phyloP scores from a whole-genome alignment of 2,797 vertebrate genomes.

The Chaetophractus vellerosus region DNA sequence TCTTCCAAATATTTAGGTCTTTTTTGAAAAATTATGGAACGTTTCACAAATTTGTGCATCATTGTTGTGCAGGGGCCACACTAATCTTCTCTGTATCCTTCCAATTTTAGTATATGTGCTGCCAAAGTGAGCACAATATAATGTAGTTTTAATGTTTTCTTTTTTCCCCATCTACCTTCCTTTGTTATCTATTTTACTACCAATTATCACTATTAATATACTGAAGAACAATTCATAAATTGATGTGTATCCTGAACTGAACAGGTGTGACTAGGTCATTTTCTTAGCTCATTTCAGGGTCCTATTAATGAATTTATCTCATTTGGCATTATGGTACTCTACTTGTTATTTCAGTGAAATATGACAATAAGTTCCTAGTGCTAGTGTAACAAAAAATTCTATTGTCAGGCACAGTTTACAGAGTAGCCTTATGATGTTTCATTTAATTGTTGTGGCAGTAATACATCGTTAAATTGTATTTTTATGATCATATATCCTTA shows the following conservation, averaged over 20 bases:
- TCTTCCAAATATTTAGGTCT: no score
- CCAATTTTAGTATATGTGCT: no score
- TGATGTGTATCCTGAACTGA: slow-evolving; percentile 8
- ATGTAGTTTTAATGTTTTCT: not conserved
- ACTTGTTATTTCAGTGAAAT: slow-evolving; percentile 54
- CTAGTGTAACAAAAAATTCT: not conserved
- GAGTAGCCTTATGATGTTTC: slow-evolving; percentile 46
- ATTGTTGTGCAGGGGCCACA: no score
- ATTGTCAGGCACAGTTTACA: not conserved
- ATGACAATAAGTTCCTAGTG: not conserved
- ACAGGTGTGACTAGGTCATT: not conserved
- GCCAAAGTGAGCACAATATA: no score
- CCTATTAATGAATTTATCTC: not conserved
- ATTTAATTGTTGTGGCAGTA: slow-evolving; percentile 67
- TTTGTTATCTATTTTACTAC: slow-evolving; percentile 15
- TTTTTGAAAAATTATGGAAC: no score
- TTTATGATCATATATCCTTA: slow-evolving; percentile 17
- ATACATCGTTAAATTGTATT: not conserved
- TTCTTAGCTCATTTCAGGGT: slow-evolving; percentile 23
- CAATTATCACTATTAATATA: slow-evolving; percentile 23
- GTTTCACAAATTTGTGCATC: no score
- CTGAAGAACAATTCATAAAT: slow-evolving; percentile 38
- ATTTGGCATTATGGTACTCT: not conserved
- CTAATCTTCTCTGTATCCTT: no score
- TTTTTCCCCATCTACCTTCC: not conserved